These are phyloP conservation scores for Harmothoe impar DNA, from an alignment of 2,888 invertebrate genomes.

Conservation along the genomic window DNA sequence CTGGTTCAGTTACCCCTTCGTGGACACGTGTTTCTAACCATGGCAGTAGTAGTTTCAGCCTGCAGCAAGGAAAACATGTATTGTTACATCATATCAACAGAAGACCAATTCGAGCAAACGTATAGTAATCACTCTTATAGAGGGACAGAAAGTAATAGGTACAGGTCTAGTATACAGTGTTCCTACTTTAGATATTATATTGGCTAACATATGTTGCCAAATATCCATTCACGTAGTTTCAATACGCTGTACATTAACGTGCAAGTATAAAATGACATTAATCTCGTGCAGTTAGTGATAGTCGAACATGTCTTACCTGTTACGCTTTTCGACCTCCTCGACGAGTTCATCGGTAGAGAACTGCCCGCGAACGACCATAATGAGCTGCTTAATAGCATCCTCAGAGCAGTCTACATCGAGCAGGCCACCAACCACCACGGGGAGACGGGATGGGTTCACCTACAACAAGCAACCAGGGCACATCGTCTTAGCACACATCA, in stretches of 20 bases:
- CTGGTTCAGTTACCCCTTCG: constrained; percentile 97
- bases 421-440: constrained; percentile 98
- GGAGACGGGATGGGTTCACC: constrained; percentile 98
- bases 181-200: too few relatives aligned
- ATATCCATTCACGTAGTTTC: too few relatives aligned
- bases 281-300: background rate
- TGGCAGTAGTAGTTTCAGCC: constrained; percentile 95
- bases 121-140: too few relatives aligned
- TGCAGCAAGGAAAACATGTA: constrained; percentile 83
- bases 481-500: background rate
- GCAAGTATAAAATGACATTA: too few relatives aligned
- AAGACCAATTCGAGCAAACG: too few relatives aligned
- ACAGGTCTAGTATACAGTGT: too few relatives aligned
- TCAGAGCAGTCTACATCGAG: constrained; percentile 99
- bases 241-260: too few relatives aligned
- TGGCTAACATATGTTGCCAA: too few relatives aligned
- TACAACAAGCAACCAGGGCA: constrained; percentile 76
- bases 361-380: constrained; percentile 95
- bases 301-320: constrained; percentile 81
- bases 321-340: constrained; percentile 89
- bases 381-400: constrained; percentile 99
- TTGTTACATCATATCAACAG: background rate
- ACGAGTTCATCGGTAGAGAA: constrained; percentile 99
- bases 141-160: too few relatives aligned
- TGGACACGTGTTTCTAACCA: constrained; percentile 99